Conservation (phyloP, 2,113 vertebrate genomes). For the Hydrochoerus hydrochaeris region DNA sequence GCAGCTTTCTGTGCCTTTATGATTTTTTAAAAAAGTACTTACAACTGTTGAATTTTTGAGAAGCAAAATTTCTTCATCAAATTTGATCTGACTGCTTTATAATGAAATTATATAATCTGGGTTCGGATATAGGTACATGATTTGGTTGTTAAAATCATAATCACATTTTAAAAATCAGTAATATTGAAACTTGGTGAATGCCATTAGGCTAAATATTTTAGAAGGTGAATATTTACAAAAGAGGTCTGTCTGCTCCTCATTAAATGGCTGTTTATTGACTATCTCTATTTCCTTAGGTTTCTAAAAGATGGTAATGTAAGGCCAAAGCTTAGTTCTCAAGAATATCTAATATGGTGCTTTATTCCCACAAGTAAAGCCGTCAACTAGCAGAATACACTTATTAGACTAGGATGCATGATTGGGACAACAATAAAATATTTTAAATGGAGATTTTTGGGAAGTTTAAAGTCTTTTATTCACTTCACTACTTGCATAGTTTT, state of each 20-base stretch:
- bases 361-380: not conserved
- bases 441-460: not conserved
- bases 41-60: not conserved
- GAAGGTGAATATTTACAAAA: not conserved
- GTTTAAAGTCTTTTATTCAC: not conserved
- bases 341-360: not conserved
- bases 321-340: not conserved
- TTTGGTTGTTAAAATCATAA: not conserved
- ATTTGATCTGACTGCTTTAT: not conserved
- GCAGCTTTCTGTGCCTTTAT: not conserved
- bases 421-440: not conserved
- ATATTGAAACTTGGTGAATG: not conserved
- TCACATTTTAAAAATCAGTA: not conserved
- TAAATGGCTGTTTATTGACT: not conserved
- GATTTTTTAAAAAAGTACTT: not conserved
- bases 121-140: not conserved
- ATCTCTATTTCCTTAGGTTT: not conserved
- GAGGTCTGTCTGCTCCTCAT: not conserved
- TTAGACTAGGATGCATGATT: not conserved
- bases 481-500: not conserved
- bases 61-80: not conserved
- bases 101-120: not conserved
- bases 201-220: not conserved
- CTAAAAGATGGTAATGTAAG: not conserved
- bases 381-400: too few relatives aligned